A percentile compares a stretch with the other conserved stretches of the same genome.
Conservation (phyloP, 2,888 invertebrate species). For the Rhagonycha fulva region DNA sequence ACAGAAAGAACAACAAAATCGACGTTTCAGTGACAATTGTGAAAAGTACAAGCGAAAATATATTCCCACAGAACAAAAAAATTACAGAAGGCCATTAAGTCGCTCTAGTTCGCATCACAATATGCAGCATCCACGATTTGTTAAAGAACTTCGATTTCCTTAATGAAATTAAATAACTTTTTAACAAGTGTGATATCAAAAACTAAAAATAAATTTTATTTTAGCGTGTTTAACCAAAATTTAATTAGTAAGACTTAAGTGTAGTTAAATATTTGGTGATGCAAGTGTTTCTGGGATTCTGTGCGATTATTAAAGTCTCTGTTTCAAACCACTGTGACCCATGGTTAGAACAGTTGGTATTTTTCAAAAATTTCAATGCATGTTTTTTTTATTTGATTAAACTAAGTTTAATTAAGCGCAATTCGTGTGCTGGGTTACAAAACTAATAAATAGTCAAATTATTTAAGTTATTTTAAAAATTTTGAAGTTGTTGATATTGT, state of each 20-base stretch:
- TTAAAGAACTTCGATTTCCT: conserved; percentile 68
- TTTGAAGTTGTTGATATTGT: not conserved
- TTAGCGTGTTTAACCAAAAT: not conserved
- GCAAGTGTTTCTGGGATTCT: not conserved
- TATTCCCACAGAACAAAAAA: conserved; percentile 55
- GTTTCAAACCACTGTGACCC: not conserved
- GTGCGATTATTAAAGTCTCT: not conserved
- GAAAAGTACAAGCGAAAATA: conserved; percentile 53
- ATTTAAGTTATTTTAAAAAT: not conserved
- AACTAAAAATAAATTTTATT: not conserved
- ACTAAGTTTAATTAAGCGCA: not conserved
- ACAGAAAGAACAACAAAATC: conserved; percentile 36
- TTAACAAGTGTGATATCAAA: conserved; percentile 1
- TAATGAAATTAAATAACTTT: conserved; percentile 22
- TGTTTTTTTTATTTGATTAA: not conserved
- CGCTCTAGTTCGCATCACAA: conserved; percentile 67
- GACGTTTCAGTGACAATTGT: conserved; percentile 32
- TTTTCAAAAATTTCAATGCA: not conserved
- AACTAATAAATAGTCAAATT: not conserved
- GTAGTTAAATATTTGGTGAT: not conserved
- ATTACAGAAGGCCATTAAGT: conserved; percentile 48
- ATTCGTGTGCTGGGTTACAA: not conserved
- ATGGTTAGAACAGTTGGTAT: not conserved
- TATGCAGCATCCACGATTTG: conserved; percentile 65
- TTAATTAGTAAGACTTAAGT: not conserved